These are phyloP conservation scores for Pelochelys cantorii DNA, from an alignment of 2,797 vertebrate species.

Conservation along the genomic window DNA sequence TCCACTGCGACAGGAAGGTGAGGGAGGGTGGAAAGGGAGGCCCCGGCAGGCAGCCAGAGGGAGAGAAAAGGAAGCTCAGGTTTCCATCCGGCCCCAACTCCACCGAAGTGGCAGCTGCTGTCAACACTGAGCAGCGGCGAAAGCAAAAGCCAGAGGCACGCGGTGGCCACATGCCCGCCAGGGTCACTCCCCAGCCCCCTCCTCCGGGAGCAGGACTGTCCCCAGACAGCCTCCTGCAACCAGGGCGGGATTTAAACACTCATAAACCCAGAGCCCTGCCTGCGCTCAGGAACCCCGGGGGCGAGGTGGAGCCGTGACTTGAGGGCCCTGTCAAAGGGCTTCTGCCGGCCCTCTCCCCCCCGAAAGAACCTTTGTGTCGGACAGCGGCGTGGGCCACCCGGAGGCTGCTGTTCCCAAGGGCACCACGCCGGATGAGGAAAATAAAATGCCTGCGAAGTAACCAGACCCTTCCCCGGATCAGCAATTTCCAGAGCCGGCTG, in stretches of 20 bases:
- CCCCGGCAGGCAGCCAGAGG: neutral
- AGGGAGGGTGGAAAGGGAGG: neutral
- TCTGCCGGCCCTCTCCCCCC: fast-evolving
- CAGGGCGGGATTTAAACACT: fast-evolving
- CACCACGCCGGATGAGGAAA: neutral
- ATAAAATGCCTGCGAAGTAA: conserved; percentile 30
- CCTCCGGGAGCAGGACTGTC: neutral
- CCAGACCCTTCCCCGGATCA: conserved; percentile 33
- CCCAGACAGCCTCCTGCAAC: neutral
- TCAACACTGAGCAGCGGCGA: neutral
- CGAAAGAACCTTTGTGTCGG: fast-evolving
- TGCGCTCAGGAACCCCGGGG: neutral
- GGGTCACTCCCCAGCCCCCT: neutral
- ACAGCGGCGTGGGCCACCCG: neutral
- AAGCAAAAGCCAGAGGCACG: fast-evolving
- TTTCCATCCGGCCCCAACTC: neutral
- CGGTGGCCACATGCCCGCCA: fast-evolving
- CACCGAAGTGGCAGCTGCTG: fast-evolving
- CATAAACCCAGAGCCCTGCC: fast-evolving
- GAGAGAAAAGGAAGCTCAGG: fast-evolving
- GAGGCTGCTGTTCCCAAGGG: neutral
- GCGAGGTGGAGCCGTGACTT: fast-evolving
- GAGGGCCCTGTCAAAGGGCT: fast-evolving
- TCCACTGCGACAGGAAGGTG: neutral
- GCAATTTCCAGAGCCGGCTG: neutral